Evolutionary conservation across 2,888 invertebrate genomes (phyloP).

Genomic region (Euspilapteryx auroguttella): DNA sequence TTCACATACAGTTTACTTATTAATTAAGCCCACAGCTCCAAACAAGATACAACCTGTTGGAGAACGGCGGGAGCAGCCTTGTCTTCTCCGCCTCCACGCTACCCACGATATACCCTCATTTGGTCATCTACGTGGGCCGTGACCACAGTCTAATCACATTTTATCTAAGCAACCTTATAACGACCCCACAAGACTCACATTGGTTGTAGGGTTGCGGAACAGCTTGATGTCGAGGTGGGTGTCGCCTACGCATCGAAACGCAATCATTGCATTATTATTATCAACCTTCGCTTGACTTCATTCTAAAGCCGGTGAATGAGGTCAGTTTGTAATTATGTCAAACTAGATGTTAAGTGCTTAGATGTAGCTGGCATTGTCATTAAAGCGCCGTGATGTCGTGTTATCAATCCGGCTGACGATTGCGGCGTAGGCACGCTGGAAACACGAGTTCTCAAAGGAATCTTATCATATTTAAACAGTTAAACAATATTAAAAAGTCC

Average conservation of each 20-base stretch:
- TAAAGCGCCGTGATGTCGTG: too few relatives aligned
- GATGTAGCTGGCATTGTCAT: too few relatives aligned
- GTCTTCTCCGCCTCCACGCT: conserved; percentile 53
- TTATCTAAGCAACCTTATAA: conserved; percentile 45
- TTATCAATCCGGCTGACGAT: too few relatives aligned
- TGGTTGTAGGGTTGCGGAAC: conserved; percentile 40
- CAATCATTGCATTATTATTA: conserved; percentile 27
- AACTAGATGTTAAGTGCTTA: too few relatives aligned
- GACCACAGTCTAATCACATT: conserved; percentile 31
- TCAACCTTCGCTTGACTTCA: conserved; percentile 11
- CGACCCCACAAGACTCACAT: conserved; percentile 36
- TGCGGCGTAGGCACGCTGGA: too few relatives aligned
- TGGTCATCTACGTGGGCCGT: conserved; percentile 49
- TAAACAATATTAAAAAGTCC: conserved; percentile 19
- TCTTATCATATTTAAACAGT: too few relatives aligned
- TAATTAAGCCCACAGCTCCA: conserved; percentile 48
- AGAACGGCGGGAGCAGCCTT: conserved; percentile 53
- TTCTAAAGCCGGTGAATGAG: conserved; percentile 6
- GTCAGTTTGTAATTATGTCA: too few relatives aligned
- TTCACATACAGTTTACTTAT: too few relatives aligned
- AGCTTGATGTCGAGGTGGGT: conserved; percentile 26
- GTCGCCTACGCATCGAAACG: conserved; percentile 34
- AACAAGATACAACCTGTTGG: conserved; percentile 26
- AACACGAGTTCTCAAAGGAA: too few relatives aligned
- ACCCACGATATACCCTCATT: conserved; percentile 56